A percentile compares a stretch with the other conserved stretches of the same genome.
Evolutionary conservation across 2,888 invertebrate species (phyloP).

Genomic region (Copidosoma aretas): DNA sequence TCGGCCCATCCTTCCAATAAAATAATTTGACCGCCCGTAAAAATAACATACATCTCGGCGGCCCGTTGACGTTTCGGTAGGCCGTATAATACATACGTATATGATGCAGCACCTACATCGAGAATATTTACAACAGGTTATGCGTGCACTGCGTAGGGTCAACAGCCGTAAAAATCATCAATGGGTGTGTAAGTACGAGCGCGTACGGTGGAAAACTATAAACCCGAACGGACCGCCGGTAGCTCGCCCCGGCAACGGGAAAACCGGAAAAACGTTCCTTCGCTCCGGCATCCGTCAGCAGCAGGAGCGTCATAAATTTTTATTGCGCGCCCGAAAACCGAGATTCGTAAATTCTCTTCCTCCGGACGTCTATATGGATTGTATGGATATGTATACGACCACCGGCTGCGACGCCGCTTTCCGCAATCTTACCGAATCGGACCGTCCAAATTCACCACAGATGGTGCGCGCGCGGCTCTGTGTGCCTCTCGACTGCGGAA

Average conservation of each 20-base stretch:
- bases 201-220: no score
- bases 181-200: no score
- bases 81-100: neutral
- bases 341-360: neutral
- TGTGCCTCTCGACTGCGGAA: no score
- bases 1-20: neutral
- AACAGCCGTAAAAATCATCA: neutral
- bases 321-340: neutral
- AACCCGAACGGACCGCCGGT: no score
- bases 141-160: neutral
- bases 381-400: neutral
- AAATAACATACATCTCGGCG: neutral
- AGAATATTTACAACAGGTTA: no score
- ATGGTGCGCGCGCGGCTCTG: no score
- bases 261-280: slow-evolving; percentile 15
- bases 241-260: no score
- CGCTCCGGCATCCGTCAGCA: slow-evolving; percentile 25
- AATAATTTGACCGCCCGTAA: neutral
- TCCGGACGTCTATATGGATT: neutral
- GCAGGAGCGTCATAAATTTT: slow-evolving; percentile 29
- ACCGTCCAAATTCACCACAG: neutral
- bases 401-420: neutral
- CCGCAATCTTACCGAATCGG: neutral
- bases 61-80: neutral
- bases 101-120: no score